These are phyloP conservation scores for Dasyprocta punctata DNA, from an alignment of 2,113 vertebrate genomes.

Conservation along the genomic window DNA sequence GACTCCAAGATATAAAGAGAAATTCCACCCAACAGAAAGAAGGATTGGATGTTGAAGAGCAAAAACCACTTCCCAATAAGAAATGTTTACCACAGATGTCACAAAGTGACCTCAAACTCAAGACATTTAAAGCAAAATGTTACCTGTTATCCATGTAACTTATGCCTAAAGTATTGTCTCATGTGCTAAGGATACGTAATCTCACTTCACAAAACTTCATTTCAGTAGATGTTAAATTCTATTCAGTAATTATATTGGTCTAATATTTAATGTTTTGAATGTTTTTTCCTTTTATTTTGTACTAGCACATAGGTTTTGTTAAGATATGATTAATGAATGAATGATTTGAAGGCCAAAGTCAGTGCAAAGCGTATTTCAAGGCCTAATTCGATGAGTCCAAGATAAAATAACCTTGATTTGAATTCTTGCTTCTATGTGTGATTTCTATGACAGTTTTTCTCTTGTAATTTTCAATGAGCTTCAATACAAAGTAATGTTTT, in stretches of 20 bases:
- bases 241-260: background rate
- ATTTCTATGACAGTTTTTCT: background rate
- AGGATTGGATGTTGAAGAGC: too few relatives aligned
- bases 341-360: background rate
- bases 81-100: background rate
- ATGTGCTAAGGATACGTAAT: background rate
- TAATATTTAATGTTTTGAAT: background rate
- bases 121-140: background rate
- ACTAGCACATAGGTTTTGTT: background rate
- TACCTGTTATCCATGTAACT: background rate
- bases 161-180: background rate
- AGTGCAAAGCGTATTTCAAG: background rate
- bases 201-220: background rate
- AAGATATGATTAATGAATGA: background rate
- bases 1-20: background rate
- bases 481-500: background rate
- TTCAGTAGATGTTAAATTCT: background rate
- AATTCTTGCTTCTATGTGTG: conserved; percentile 22
- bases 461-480: conserved; percentile 46
- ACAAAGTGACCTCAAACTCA: background rate
- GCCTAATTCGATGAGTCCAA: background rate
- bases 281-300: background rate
- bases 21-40: background rate
- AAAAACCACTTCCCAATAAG: background rate
- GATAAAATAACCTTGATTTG: conserved; percentile 6